Conservation (phyloP, 2,888 invertebrate genomes). For the Calliscelio sp. region DNA sequence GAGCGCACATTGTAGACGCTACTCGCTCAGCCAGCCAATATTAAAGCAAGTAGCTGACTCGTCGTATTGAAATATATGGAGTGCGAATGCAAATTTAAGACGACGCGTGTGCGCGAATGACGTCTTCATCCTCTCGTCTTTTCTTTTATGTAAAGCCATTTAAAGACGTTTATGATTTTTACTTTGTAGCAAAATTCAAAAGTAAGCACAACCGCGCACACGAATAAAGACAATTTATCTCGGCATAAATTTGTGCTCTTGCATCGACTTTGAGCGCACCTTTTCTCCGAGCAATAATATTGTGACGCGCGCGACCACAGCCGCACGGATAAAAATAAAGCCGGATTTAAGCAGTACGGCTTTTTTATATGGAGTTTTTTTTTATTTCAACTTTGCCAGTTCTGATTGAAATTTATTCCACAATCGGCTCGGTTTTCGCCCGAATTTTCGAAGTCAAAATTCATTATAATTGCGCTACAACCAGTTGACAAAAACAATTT, state of each 20-base stretch:
- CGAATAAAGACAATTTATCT: slow-evolving; percentile 54
- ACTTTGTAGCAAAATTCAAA: slow-evolving; percentile 47
- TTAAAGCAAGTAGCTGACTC: neutral
- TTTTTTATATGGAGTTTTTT: slow-evolving; percentile 17
- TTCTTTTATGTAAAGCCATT: slow-evolving; percentile 46
- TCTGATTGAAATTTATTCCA: slow-evolving; percentile 7
- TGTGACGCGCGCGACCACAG: slow-evolving; percentile 35
- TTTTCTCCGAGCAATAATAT: slow-evolving; percentile 27
- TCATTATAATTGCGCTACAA: slow-evolving; percentile 29
- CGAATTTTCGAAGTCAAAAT: slow-evolving; percentile 9
- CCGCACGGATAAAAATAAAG: slow-evolving; percentile 48
- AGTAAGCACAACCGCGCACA: too few relatives aligned
- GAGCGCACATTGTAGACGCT: slow-evolving; percentile 36
- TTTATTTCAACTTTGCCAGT: too few relatives aligned
- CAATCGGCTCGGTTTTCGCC: too few relatives aligned
- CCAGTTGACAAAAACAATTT: slow-evolving; percentile 48
- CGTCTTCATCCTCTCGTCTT: slow-evolving; percentile 33
- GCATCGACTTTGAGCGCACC: slow-evolving; percentile 41
- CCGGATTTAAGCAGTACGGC: slow-evolving; percentile 21
- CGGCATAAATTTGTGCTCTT: slow-evolving; percentile 39
- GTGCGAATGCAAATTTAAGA: slow-evolving; percentile 56
- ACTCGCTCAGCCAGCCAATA: neutral
- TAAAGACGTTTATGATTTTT: slow-evolving; percentile 51
- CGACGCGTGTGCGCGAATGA: slow-evolving; percentile 46
- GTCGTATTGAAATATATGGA: slow-evolving; percentile 43